Conservation (phyloP, 2,888 invertebrate species). For the Elmis aenea region DNA sequence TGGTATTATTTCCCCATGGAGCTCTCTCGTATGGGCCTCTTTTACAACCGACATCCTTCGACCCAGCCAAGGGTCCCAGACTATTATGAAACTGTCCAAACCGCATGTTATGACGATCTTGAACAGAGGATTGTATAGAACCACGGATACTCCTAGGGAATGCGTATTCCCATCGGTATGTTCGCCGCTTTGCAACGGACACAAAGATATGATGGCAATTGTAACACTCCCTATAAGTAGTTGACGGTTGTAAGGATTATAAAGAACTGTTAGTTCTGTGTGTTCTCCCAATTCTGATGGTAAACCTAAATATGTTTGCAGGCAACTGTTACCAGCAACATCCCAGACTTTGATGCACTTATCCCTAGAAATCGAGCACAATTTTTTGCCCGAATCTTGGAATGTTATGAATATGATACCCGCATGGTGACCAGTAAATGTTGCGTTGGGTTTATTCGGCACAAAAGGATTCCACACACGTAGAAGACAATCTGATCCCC, state of each 20-base stretch:
- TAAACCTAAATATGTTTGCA: conserved; percentile 67
- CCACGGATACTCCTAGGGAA: conserved; percentile 61
- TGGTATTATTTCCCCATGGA: conserved; percentile 61
- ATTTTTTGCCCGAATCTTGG: conserved; percentile 59
- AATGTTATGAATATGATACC: conserved; percentile 63
- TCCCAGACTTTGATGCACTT: conserved; percentile 76
- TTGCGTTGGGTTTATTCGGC: conserved; percentile 58
- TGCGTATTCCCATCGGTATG: conserved; percentile 63
- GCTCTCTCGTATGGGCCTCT: conserved; percentile 63
- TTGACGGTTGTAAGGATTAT: conserved; percentile 62
- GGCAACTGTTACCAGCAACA: conserved; percentile 57
- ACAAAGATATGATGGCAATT: conserved; percentile 61
- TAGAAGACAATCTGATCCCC: conserved; percentile 66
- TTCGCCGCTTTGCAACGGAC: conserved; percentile 60
- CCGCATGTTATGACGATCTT: conserved; percentile 72
- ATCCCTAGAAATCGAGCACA: conserved; percentile 69
- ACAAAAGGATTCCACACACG: conserved; percentile 79
- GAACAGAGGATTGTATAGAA: conserved; percentile 72
- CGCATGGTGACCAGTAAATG: conserved; percentile 66
- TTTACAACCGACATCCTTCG: conserved; percentile 62
- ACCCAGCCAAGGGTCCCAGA: conserved; percentile 75
- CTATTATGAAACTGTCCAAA: conserved; percentile 72
- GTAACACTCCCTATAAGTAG: conserved; percentile 61
- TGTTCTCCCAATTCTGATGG: conserved; percentile 59
- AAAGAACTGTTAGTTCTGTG: conserved; percentile 56